phyloP scores from a whole-genome alignment of 2,888 invertebrate species.

The Coenonympha glycerion region DNA sequence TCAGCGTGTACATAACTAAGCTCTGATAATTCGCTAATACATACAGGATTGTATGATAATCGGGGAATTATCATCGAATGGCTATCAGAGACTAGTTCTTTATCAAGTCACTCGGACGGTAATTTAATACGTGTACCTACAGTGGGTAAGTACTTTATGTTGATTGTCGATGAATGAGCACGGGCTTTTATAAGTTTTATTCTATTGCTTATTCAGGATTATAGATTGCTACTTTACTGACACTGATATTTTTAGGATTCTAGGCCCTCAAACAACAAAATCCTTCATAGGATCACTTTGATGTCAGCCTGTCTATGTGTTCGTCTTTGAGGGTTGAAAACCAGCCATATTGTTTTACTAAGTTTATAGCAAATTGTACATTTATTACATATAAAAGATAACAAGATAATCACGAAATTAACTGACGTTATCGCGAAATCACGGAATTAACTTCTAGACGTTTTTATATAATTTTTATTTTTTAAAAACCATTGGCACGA shows the following conservation, averaged over 20 bases:
- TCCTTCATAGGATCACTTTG: no score
- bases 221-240: not conserved
- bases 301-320: no score
- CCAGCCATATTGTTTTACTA: no score
- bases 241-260: not conserved
- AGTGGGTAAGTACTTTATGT: constrained; percentile 14
- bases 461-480: no score
- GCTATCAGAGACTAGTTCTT: constrained; percentile 20
- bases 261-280: no score
- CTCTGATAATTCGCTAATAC: constrained; percentile 27
- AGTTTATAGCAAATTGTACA: no score
- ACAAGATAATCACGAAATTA: no score
- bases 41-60: constrained; percentile 27
- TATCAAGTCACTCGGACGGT: constrained; percentile 15
- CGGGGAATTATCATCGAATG: constrained; percentile 26
- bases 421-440: no score
- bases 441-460: no score
- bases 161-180: constrained; percentile 5
- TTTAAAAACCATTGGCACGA: no score
- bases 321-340: no score
- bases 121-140: constrained; percentile 11
- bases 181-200: constrained; percentile 2
- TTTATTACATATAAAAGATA: no score
- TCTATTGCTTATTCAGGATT: constrained; percentile 3
- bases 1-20: constrained; percentile 16